phyloP scores from a whole-genome alignment of 2,888 invertebrate species.

The Augochlorella aurata region DNA sequence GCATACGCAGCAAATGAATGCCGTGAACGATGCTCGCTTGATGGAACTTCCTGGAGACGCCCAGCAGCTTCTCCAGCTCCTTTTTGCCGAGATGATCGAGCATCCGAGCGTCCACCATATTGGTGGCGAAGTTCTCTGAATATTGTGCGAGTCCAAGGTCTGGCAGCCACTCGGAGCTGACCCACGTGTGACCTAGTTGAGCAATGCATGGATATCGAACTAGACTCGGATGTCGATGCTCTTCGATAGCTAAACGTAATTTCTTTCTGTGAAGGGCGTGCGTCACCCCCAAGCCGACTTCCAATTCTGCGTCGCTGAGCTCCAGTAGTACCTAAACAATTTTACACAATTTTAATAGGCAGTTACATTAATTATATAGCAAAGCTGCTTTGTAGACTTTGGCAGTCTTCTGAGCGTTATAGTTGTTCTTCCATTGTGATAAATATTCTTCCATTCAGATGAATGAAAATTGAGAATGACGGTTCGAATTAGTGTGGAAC shows the following conservation, averaged over 20 bases:
- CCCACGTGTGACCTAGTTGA: slow-evolving; percentile 95
- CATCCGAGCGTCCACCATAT: slow-evolving; percentile 96
- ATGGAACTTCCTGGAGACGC: slow-evolving; percentile 96
- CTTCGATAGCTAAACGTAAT: slow-evolving; percentile 95
- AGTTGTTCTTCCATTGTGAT: too few species aligned
- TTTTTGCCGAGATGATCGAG: slow-evolving; percentile 96
- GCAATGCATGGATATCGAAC: slow-evolving; percentile 94
- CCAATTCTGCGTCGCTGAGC: slow-evolving; percentile 94
- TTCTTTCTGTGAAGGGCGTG: slow-evolving; percentile 97
- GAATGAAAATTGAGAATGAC: too few species aligned
- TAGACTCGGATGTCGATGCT: slow-evolving; percentile 92
- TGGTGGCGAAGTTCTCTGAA: slow-evolving; percentile 92
- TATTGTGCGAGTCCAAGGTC: slow-evolving; percentile 95
- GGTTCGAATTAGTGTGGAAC: too few species aligned
- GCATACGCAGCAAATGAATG: slow-evolving; percentile 94
- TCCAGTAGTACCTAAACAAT: slow-evolving; percentile 91
- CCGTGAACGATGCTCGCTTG: slow-evolving; percentile 97
- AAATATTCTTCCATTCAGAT: too few species aligned
- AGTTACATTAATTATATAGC: too few species aligned
- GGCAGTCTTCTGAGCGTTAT: too few species aligned
- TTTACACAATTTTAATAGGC: background rate
- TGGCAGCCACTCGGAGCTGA: slow-evolving; percentile 95
- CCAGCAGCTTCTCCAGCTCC: slow-evolving; percentile 95
- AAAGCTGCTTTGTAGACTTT: too few species aligned
- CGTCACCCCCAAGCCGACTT: slow-evolving; percentile 93